Conservation (phyloP, 2,113 vertebrate genomes). For the Lophura nycthemera region DNA sequence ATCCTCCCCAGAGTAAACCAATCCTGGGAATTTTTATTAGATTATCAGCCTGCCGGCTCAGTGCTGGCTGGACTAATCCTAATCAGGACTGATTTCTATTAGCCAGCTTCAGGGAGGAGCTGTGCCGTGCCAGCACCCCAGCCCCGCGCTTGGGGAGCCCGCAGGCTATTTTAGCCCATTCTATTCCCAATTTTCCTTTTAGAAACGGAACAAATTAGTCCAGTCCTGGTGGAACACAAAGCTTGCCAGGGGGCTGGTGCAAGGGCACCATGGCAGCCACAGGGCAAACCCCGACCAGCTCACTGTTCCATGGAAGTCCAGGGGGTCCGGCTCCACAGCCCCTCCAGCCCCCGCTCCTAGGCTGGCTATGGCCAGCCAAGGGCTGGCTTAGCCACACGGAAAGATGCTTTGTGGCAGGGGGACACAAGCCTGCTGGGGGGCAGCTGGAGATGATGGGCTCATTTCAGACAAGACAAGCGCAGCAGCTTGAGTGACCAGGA, state of each 20-base stretch:
- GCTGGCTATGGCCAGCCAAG: not conserved
- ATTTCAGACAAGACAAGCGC: conserved; percentile 21
- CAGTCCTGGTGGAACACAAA: too few species aligned
- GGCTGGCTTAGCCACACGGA: too few species aligned
- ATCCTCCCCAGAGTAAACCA: conserved; percentile 89
- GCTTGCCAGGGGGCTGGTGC: not conserved
- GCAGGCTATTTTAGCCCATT: conserved; percentile 67
- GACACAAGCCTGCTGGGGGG: not conserved
- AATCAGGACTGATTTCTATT: conserved; percentile 89
- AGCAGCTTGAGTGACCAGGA: conserved; percentile 34
- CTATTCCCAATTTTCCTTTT: not conserved
- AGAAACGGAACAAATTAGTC: too few species aligned
- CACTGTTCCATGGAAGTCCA: not conserved
- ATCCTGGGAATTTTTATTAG: conserved; percentile 90
- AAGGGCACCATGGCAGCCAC: not conserved
- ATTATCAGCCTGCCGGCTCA: conserved; percentile 82
- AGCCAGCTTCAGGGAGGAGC: conserved; percentile 83
- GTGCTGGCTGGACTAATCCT: conserved; percentile 86
- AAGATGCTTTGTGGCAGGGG: conserved; percentile 31
- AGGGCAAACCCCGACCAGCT: not conserved
- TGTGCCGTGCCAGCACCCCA: conserved; percentile 76
- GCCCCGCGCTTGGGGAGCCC: conserved; percentile 74
- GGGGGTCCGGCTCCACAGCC: too few species aligned
- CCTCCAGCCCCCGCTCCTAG: not conserved
- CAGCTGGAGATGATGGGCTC: conserved; percentile 16